Evolutionary conservation across 2,888 invertebrate genomes (phyloP), one percentile per base, ranked within the genome.

Genomic region (Timema cristinae): DNA sequence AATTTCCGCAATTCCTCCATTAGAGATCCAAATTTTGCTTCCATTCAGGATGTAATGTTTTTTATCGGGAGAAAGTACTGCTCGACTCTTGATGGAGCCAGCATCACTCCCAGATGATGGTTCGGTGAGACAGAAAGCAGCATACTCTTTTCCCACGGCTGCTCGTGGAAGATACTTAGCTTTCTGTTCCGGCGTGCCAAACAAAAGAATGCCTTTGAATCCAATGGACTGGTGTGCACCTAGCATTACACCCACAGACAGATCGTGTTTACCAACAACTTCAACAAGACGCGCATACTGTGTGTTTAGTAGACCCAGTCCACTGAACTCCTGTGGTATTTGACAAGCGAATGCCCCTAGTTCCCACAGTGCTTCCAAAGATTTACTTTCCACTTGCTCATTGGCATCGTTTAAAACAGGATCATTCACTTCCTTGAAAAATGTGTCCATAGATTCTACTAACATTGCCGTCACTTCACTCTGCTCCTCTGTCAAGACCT

Each of bases 21-120:
- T 99, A 79, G 95, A 96, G 80, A 99, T 99, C 98, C 98, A 99
- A 81, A 98, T 95, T 86, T 99, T 99, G 76, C 93, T 94, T 54
- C 98, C 99, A 84, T 98, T 99, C 61, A 99, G 85, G 74, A 97
- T 85, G 81, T 90, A 99, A 83, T 97, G 93, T 79, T 92, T 91
- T 7, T 97, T 96, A 84, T 97, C 96, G 6, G 89, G 84, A 32
- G 93, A 91, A 77, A 92, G 88, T 9, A 92, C 92, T 11, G 98
- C 98, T 78, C 92, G 88, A 76, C 63, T 63, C 63, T 48, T 63
- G n/a, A 32, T 94, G 63, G 94, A 92, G 75, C 92, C 91, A 69
- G 98, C 98, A 85, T 99, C 98, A 71, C 97, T 97, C 73, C 98
- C 98, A 76, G 93, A 92, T 59, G 84, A 81, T 16, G 98, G 97